phyloP scores from a whole-genome alignment of 1,140 invertebrate genomes.

The Arctopsyche grandis region DNA sequence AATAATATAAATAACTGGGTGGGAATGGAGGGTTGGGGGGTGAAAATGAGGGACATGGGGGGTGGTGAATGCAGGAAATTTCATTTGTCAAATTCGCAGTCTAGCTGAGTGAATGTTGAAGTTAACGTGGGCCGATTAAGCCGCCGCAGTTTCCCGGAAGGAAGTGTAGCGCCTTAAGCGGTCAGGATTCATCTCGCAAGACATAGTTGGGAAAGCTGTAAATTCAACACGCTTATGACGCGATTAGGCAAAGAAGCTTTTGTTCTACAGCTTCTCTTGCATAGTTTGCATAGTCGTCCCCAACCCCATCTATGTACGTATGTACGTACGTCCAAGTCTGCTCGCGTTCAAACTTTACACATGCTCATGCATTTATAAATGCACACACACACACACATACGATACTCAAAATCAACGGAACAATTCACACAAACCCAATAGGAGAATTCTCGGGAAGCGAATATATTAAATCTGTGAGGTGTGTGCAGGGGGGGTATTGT shows the following conservation, averaged over 20 bases:
- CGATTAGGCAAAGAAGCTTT: conserved; percentile 41
- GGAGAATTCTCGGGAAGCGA: too few species aligned
- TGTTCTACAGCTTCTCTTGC: conserved; percentile 10
- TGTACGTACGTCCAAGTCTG: too few species aligned
- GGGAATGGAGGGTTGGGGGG: too few species aligned
- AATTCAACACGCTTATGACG: conserved; percentile 38
- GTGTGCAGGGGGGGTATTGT: too few species aligned
- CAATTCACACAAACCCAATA: too few species aligned
- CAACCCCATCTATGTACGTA: not conserved
- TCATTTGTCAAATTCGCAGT: conserved; percentile 9
- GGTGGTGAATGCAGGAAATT: conserved; percentile 12
- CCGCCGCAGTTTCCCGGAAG: conserved; percentile 14
- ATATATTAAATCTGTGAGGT: too few species aligned
- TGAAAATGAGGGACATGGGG: not conserved
- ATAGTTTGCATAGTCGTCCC: conserved; percentile 14
- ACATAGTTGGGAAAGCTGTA: conserved; percentile 34
- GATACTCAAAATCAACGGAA: not conserved
- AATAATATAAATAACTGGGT: too few species aligned
- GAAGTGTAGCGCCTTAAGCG: conserved; percentile 25
- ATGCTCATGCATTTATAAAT: too few species aligned
- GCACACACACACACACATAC: too few species aligned
- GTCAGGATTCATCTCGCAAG: conserved; percentile 31
- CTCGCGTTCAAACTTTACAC: too few species aligned
- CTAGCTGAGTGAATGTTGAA: conserved; percentile 12
- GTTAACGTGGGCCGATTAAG: conserved; percentile 40